phyloP scores from a whole-genome alignment of 2,888 invertebrate genomes.

The Euzetes globulus region DNA sequence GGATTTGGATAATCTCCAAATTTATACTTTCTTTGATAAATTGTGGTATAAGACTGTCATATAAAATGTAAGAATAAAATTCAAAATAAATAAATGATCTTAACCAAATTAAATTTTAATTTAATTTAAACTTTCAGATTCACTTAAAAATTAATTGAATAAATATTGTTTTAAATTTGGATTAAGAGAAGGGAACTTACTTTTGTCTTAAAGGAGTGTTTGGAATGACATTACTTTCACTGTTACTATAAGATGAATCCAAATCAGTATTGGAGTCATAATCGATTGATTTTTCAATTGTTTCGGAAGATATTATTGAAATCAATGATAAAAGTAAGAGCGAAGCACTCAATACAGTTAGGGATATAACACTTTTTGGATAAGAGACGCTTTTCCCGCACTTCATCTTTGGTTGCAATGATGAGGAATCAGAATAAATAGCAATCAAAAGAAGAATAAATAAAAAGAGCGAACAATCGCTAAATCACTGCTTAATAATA shows the following conservation, averaged over 20 bases:
- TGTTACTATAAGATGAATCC: conserved; percentile 17
- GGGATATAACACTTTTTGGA: neutral
- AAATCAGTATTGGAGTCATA: conserved; percentile 11
- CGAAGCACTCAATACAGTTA: conserved; percentile 15
- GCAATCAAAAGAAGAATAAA: neutral
- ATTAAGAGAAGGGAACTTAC: neutral
- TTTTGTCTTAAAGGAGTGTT: neutral
- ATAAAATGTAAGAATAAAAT: no score
- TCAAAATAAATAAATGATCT: no score
- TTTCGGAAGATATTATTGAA: neutral
- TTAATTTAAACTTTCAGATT: no score
- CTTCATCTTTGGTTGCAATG: neutral
- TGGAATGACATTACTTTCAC: conserved; percentile 3
- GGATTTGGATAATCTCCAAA: no score
- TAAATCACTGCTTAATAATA: neutral
- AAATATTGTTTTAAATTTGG: no score
- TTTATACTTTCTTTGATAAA: no score
- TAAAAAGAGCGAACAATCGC: neutral
- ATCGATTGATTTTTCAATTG: conserved; percentile 9
- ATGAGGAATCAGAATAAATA: neutral
- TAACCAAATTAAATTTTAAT: neutral
- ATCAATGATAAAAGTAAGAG: conserved; percentile 16
- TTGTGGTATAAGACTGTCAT: no score
- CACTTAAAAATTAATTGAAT: no score
- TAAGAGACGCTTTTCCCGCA: conserved; percentile 9